phyloP scores from a whole-genome alignment of 2,113 vertebrate genomes.

The Uropsilus gracilis region DNA sequence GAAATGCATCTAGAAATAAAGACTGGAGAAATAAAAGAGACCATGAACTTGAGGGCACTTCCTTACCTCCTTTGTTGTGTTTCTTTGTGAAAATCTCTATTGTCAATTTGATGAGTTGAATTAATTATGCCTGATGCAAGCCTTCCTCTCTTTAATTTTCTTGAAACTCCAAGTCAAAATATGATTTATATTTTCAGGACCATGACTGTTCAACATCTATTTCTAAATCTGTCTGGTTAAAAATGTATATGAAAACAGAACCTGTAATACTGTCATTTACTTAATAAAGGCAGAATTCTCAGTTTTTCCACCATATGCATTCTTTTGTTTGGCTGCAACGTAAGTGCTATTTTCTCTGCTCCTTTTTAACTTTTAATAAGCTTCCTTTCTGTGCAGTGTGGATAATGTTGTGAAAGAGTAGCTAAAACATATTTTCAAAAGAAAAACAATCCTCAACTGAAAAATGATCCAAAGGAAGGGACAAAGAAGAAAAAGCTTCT shows the following conservation, averaged over 20 bases:
- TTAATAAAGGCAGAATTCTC: conserved; percentile 70
- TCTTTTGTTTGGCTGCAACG: conserved; percentile 54
- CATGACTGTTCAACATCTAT: conserved; percentile 44
- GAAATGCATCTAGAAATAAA: conserved; percentile 54
- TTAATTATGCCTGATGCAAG: conserved; percentile 33
- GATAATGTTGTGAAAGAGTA: conserved; percentile 68
- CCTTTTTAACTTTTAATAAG: conserved; percentile 77
- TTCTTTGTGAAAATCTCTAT: conserved; percentile 29
- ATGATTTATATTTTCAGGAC: conserved; percentile 60
- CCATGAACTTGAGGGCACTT: not conserved
- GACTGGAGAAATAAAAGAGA: not conserved
- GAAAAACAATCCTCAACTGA: conserved; percentile 66
- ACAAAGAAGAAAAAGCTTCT: not conserved
- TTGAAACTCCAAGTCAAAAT: conserved; percentile 63
- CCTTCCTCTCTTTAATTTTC: conserved; percentile 31
- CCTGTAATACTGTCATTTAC: conserved; percentile 60
- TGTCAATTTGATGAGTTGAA: conserved; percentile 14
- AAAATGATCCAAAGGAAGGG: conserved; percentile 26
- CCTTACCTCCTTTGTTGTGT: conserved; percentile 1
- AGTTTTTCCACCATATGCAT: conserved; percentile 66
- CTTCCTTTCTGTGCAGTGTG: conserved; percentile 64
- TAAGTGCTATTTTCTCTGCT: conserved; percentile 71
- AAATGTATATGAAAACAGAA: conserved; percentile 57
- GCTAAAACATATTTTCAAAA: conserved; percentile 76
- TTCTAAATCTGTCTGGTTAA: conserved; percentile 71